Evolutionary conservation across 2,888 invertebrate genomes (phyloP).

Genomic region (Gastracanthus pulcherrimus): DNA sequence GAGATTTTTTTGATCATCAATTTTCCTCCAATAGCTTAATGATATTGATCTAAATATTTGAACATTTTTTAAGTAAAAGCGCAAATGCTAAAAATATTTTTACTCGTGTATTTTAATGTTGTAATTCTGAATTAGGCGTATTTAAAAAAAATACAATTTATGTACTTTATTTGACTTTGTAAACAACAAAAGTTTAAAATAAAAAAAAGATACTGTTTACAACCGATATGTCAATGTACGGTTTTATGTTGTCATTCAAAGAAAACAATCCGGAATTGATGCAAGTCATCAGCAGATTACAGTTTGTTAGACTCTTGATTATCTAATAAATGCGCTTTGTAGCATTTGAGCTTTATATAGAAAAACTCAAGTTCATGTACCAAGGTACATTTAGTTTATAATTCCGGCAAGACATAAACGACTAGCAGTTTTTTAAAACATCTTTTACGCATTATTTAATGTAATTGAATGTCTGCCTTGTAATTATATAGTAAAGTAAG

Average conservation of each 20-base stretch:
- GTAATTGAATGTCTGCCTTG: too few species aligned
- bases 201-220: neutral
- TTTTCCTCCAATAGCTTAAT: too few species aligned
- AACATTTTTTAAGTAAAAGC: too few species aligned
- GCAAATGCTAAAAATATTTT: too few species aligned
- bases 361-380: neutral
- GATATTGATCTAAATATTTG: too few species aligned
- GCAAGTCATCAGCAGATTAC: neutral
- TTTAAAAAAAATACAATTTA: too few species aligned
- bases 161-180: too few species aligned
- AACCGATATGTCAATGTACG: neutral
- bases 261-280: neutral
- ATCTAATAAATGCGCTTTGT: neutral
- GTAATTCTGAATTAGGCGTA: too few species aligned
- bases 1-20: neutral
- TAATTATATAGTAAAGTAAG: too few species aligned
- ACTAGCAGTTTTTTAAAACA: too few species aligned
- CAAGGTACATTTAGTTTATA: neutral
- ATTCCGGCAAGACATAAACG: neutral
- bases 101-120: too few species aligned
- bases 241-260: neutral
- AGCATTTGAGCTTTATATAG: neutral
- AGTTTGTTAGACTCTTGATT: neutral
- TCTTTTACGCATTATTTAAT: too few species aligned
- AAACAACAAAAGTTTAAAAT: neutral